phyloP scores from a whole-genome alignment of 2,113 vertebrate genomes.

The Paracanthobrama guichenoti region DNA sequence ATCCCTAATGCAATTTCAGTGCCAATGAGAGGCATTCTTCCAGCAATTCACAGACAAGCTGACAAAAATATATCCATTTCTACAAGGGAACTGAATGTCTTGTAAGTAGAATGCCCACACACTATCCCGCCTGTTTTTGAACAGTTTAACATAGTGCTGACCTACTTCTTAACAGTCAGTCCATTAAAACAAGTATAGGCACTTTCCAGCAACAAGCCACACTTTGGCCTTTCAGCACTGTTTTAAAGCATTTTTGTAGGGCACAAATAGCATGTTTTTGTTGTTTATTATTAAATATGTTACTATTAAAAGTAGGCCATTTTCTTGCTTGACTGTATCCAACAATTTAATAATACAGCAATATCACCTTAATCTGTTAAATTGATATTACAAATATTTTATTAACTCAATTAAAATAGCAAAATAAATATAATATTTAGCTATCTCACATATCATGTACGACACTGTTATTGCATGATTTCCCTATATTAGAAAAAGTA shows the following conservation, averaged over 20 bases:
- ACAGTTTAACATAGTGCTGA: constrained; percentile 8
- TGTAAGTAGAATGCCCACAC: neutral
- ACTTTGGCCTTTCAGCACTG: neutral
- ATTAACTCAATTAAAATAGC: too few species aligned
- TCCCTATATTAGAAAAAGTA: too few species aligned
- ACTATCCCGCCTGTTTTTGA: neutral
- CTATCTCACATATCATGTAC: too few species aligned
- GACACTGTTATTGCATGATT: neutral
- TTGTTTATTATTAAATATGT: neutral
- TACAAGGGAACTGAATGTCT: neutral
- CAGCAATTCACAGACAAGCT: neutral
- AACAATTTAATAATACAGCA: neutral
- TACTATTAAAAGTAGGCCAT: neutral
- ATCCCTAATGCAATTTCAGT: constrained; percentile 13
- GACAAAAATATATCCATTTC: neutral
- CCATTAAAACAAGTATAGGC: neutral
- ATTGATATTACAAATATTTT: too few species aligned
- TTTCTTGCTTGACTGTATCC: neutral
- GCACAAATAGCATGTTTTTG: neutral
- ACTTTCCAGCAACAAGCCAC: neutral
- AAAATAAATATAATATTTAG: too few species aligned
- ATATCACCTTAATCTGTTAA: neutral
- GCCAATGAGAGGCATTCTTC: constrained; percentile 11
- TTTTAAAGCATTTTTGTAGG: neutral
- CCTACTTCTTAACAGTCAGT: constrained; percentile 17